Base-by-base conservation (phyloP, 92 coral and sea anemone genomes). In the Phenganax subtilis region DNA sequence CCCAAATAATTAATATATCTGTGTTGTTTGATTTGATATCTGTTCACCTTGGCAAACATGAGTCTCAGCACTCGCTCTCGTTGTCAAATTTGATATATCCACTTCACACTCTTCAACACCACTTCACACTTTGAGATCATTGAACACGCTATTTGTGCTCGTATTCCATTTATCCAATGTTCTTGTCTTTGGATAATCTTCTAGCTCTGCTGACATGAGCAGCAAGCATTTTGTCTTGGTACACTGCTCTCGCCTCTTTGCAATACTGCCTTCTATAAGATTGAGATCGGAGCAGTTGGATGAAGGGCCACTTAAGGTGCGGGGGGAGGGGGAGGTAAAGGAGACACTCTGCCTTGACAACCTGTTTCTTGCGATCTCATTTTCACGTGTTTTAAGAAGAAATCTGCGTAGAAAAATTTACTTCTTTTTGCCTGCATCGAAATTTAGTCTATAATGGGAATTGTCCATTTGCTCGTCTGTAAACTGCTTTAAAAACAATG, bases 71-170 rank as follows among this genome's bases (percentile, higher is more conserved):
- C 87, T 37, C 97, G 86, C 72, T 96, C 99, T 29, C 99, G 88
- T 70, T 96, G 99, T 96, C 77, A 96, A 82, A 16, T 96, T 93
- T 17, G 91, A 86, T 44, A 96, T 86, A 87, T 96, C 99, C 56
- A 92, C 89, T 71, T 92, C 90, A 20, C 25, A 20, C 57, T 97
- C 97, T 72, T 96, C 92, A 84, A 96, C 84, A 60, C 99, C 97
- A 69, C 88, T 87, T 97, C 99, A 96, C 68, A 88, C 97, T 68
- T 90, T 90, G 71, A 96, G 88, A 75, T 96, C 99, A 28, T 87
- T 91, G 57, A 96, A 96, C 72, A 96, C 99, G 80, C 91, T 96
- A 85, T 96, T 96, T 10, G 99, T 96, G 63, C 99, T 96, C 71
- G 87, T 89, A 63, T 96, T 97, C 64, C 91, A 84, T 25, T 88